Evolutionary conservation across 23 tunicate genomes (phyloP), one percentile per base, ranked within the genome.

Genomic region (Halocynthia roretzi): DNA sequence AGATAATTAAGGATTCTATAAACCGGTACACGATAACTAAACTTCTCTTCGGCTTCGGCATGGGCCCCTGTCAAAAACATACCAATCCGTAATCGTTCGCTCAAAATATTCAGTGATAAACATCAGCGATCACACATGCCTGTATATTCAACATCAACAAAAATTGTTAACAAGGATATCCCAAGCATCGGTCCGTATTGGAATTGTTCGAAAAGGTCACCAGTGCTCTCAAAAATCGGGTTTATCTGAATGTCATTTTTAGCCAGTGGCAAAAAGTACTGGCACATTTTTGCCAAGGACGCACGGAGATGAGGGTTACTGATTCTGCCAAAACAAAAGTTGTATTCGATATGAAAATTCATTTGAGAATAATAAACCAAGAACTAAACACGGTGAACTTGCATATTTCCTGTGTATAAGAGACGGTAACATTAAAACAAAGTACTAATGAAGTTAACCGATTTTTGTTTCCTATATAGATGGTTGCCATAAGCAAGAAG

Each of bases 381-480:
- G 44, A 31, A 31, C 44, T 31, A 31, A 31, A 31, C n/a, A 31
- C 44, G n/a, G n/a, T n/a, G n/a, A n/a, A 31, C 44, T 31, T 31
- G 44, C 44, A 31, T 4, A 31, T 31, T 31, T 31, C 4, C 4
- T 31, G 44, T 68, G 14, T 17, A 51, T 15, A 49, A 44, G 64
- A 50, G 2, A 31, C 44, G 44, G 44, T 31, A 31, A 31, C 44
- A 31, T 31, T 31, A 31, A 31, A 31, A 31, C 44, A 31, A 31
- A 31, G 44, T 31, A 31, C 44, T 31, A 31, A 31, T 31, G 1
- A 0, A 31, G 44, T 31, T 7, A 54, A 72, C 85, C 85, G 71
- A 44, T 70, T 52, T 44, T 86, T 80, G 57, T 87, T 87, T 60
- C 93, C 93, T 86, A 87, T 87, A 62, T 77, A 87, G n/a, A 87